Conservation (phyloP, 1,140 invertebrate genomes). For the Heliconius himera region DNA sequence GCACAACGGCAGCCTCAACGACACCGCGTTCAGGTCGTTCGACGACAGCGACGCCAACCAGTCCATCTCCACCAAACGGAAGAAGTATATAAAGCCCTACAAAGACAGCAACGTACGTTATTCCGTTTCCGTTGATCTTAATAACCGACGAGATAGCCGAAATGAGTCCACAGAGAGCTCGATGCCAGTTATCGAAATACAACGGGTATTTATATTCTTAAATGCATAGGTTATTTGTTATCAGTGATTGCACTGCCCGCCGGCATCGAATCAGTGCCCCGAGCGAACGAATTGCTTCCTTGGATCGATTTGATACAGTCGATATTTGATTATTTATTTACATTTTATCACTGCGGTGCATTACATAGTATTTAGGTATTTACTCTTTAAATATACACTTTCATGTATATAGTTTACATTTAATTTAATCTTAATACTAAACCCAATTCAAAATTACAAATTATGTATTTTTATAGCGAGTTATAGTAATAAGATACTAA, state of each 20-base stretch:
- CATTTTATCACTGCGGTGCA: background rate
- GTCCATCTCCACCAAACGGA: slow-evolving; percentile 49
- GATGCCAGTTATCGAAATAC: slow-evolving; percentile 72
- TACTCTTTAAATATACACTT: background rate
- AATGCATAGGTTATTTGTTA: slow-evolving; percentile 44
- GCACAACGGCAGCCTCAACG: slow-evolving; percentile 65
- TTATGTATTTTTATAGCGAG: no score
- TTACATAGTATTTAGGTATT: background rate
- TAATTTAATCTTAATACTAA: background rate
- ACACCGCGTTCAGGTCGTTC: slow-evolving; percentile 51
- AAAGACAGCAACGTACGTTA: slow-evolving; percentile 74
- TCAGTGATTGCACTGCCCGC: slow-evolving; percentile 13
- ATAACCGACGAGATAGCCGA: slow-evolving; percentile 49
- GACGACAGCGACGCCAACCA: slow-evolving; percentile 61
- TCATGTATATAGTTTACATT: background rate
- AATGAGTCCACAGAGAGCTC: slow-evolving; percentile 40
- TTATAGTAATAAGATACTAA: background rate
- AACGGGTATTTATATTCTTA: slow-evolving; percentile 66
- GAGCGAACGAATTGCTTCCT: slow-evolving; percentile 6
- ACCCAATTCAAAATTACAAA: background rate
- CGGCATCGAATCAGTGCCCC: slow-evolving; percentile 34
- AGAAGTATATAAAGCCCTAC: slow-evolving; percentile 56
- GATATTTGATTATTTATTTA: slow-evolving; percentile 11
- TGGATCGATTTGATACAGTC: slow-evolving; percentile 2
- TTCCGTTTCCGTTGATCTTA: slow-evolving; percentile 69